Percentiles rank a stretch among this genome's conserved stretches.
These are phyloP conservation scores for Flabesymbios commensalis DNA, from an alignment of 2,888 invertebrate genomes.

Conservation along the genomic window DNA sequence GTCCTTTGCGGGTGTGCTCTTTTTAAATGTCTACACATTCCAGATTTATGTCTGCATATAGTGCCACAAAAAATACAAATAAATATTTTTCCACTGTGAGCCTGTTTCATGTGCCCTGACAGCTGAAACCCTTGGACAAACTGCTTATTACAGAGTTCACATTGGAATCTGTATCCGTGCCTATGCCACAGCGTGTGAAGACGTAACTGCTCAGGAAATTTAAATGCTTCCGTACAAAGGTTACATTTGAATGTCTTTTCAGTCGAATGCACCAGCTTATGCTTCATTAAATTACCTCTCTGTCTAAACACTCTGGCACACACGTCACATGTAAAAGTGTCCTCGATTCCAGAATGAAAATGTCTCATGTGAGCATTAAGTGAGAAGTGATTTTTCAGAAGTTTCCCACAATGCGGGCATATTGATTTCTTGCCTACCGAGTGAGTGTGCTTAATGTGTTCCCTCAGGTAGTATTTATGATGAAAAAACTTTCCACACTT, in stretches of 20 bases:
- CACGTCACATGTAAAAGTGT: slow-evolving; percentile 60
- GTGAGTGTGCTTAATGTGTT: slow-evolving; percentile 62
- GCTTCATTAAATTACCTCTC: slow-evolving; percentile 62
- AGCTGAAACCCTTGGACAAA: slow-evolving; percentile 59
- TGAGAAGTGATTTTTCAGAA: slow-evolving; percentile 63
- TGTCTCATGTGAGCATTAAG: slow-evolving; percentile 62
- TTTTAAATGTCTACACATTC: too few species aligned
- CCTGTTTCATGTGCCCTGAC: slow-evolving; percentile 50
- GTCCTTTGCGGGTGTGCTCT: too few species aligned
- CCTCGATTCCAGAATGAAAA: slow-evolving; percentile 59
- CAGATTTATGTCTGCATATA: too few species aligned
- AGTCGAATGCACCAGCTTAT: slow-evolving; percentile 59
- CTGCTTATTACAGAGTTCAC: slow-evolving; percentile 58
- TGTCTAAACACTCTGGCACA: slow-evolving; percentile 63
- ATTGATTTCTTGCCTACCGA: slow-evolving; percentile 44
- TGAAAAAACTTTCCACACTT: slow-evolving; percentile 64
- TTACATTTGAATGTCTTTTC: slow-evolving; percentile 47
- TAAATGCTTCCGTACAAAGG: slow-evolving; percentile 60
- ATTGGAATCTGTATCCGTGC: slow-evolving; percentile 51
- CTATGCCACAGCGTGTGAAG: slow-evolving; percentile 62
- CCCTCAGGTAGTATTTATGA: slow-evolving; percentile 62
- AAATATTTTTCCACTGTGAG: too few species aligned
- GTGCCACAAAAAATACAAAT: too few species aligned
- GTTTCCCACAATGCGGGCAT: slow-evolving; percentile 63
- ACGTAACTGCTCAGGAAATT: slow-evolving; percentile 61